Conservation (phyloP, 2,797 vertebrate species). For the Anabacerthia variegaticeps region DNA sequence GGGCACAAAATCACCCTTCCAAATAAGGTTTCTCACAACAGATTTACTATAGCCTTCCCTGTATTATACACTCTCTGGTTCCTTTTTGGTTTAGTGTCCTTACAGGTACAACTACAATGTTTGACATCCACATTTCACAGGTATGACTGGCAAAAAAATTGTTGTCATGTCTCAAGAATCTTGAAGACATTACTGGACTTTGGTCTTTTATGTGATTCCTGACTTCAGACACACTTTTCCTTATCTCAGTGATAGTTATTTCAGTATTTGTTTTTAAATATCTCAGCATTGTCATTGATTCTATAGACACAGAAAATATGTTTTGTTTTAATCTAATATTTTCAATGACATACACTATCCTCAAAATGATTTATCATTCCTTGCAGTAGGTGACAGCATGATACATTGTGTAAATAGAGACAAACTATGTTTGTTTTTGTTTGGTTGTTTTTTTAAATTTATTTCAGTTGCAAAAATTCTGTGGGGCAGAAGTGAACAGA, state of each 20-base stretch:
- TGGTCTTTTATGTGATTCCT: not conserved
- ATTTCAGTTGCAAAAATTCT: not conserved
- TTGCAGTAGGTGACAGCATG: not conserved
- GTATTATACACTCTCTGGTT: not conserved
- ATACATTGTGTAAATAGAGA: not conserved
- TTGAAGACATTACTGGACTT: not conserved
- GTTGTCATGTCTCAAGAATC: not conserved
- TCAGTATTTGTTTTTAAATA: not conserved
- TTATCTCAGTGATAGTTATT: not conserved
- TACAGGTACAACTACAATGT: not conserved
- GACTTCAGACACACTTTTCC: not conserved
- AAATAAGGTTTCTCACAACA: not conserved
- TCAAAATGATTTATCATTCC: conserved; percentile 1
- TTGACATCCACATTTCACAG: not conserved
- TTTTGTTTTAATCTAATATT: conserved; percentile 1
- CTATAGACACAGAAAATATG: not conserved
- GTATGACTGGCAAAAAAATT: not conserved
- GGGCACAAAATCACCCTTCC: not conserved
- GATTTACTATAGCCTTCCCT: not conserved
- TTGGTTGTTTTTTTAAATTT: not conserved
- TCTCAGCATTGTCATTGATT: not conserved
- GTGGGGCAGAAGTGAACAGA: not conserved
- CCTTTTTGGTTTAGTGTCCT: not conserved
- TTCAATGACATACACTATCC: not conserved
- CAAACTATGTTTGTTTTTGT: not conserved